phyloP scores from a whole-genome alignment of 2,113 vertebrate genomes.

The Trogon surrucura region DNA sequence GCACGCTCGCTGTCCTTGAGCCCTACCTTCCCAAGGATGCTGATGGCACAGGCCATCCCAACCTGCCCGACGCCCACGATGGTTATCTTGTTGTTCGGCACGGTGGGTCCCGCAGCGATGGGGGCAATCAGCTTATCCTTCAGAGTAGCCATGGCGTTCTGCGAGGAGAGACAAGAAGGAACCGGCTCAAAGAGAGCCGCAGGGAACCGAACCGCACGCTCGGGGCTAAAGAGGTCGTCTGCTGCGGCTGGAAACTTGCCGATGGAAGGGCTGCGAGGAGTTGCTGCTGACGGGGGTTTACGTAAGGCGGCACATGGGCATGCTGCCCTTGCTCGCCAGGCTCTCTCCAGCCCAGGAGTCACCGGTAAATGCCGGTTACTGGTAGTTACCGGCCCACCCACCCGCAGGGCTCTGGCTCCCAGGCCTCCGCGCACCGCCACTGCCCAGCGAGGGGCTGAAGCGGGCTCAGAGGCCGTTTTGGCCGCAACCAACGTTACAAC shows the following conservation, averaged over 20 bases:
- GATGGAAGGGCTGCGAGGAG: not conserved
- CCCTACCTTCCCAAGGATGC: constrained; percentile 86
- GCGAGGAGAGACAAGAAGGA: not conserved
- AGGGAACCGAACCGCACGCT: fast-evolving
- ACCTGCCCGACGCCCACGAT: constrained; percentile 94
- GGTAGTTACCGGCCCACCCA: not conserved
- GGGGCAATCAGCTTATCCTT: constrained; percentile 88
- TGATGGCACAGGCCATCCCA: constrained; percentile 94
- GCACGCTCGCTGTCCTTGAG: not conserved
- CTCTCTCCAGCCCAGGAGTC: not conserved
- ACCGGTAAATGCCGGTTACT: too few relatives aligned
- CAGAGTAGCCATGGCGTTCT: constrained; percentile 87
- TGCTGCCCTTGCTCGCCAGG: not conserved
- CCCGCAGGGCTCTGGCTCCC: not conserved
- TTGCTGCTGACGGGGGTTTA: fast-evolving
- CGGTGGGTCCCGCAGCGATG: constrained; percentile 20
- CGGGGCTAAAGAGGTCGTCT: not conserved
- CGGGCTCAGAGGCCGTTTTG: too few relatives aligned
- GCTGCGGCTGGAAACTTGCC: not conserved
- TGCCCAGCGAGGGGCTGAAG: not conserved
- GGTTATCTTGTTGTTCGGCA: constrained; percentile 91
- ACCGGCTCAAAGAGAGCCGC: not conserved
- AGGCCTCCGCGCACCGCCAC: too few relatives aligned
- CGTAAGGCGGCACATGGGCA: not conserved
- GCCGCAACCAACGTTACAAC: fast-evolving